Evolutionary conservation across 2,888 invertebrate species (phyloP).

Genomic region (Ptilodon capucinus): DNA sequence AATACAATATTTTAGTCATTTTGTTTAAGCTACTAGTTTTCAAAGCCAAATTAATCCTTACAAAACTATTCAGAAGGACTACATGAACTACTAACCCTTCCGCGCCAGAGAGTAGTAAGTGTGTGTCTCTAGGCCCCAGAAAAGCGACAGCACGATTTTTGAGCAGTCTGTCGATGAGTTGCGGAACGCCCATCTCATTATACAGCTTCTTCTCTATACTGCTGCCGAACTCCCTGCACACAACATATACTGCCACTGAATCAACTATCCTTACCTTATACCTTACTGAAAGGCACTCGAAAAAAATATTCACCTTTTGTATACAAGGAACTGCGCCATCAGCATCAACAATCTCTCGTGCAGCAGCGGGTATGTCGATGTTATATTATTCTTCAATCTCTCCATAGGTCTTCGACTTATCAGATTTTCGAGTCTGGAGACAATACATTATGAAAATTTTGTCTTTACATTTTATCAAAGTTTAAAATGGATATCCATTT

Average conservation of each 20-base stretch:
- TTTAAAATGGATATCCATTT: too few relatives aligned
- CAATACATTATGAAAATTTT: neutral
- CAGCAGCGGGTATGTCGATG: slow-evolving; percentile 85
- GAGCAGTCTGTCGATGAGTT: slow-evolving; percentile 80
- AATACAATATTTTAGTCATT: too few relatives aligned
- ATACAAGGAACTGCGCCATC: slow-evolving; percentile 84
- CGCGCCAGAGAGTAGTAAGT: slow-evolving; percentile 70
- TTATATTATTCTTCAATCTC: slow-evolving; percentile 61
- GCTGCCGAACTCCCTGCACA: slow-evolving; percentile 67
- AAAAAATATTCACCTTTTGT: slow-evolving; percentile 68
- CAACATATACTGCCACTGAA: neutral
- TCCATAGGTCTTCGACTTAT: slow-evolving; percentile 50
- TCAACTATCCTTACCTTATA: neutral
- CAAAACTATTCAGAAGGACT: neutral
- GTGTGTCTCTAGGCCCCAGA: slow-evolving; percentile 66
- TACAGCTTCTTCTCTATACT: slow-evolving; percentile 77
- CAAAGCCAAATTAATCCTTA: neutral
- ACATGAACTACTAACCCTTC: slow-evolving; percentile 49
- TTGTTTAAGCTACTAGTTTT: neutral
- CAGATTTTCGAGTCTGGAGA: slow-evolving; percentile 55
- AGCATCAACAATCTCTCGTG: slow-evolving; percentile 85
- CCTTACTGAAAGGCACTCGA: neutral
- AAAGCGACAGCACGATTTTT: slow-evolving; percentile 80
- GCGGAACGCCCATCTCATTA: slow-evolving; percentile 77
- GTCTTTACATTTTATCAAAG: too few relatives aligned